A percentile compares a stretch with the other conserved stretches of the same genome.
These are phyloP conservation scores for Drosophila ogumai DNA, from an alignment of 1,140 invertebrate genomes.

Conservation along the genomic window DNA sequence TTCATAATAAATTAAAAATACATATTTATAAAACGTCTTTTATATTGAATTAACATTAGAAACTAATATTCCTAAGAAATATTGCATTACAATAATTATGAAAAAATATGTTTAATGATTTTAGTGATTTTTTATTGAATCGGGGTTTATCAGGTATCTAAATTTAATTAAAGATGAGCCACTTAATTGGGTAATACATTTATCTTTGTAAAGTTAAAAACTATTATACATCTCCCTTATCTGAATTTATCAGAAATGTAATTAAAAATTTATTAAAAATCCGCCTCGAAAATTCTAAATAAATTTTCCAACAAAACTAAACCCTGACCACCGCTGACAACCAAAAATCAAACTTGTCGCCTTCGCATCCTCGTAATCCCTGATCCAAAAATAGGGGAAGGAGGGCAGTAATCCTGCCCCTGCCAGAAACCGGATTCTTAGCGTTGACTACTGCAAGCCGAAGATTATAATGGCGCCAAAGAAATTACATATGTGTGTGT, in stretches of 20 bases:
- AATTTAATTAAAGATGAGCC: too few species aligned
- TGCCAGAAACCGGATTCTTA: background rate
- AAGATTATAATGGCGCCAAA: slow-evolving; percentile 47
- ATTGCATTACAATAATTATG: too few species aligned
- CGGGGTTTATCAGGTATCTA: too few species aligned
- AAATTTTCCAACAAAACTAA: background rate
- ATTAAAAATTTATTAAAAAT: background rate
- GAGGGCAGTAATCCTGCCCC: background rate
- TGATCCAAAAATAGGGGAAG: background rate
- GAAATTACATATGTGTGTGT: slow-evolving; percentile 33
- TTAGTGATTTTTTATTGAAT: too few species aligned
- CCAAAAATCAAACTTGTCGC: slow-evolving; percentile 15
- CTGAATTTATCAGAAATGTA: background rate
- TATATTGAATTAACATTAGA: too few species aligned
- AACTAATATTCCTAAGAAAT: too few species aligned
- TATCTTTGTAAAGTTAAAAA: too few species aligned
- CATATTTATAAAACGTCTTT: too few species aligned
- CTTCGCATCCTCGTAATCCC: slow-evolving; percentile 9
- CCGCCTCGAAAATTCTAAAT: too few species aligned
- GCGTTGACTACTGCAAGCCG: slow-evolving; percentile 17
- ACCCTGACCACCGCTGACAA: background rate
- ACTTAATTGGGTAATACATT: too few species aligned
- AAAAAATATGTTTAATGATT: too few species aligned
- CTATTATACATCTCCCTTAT: background rate
- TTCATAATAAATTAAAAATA: background rate